Evolutionary conservation across 2,797 vertebrate species (phyloP), one percentile per base, ranked within the genome.

Genomic region (Sebastes hopkinsi): DNA sequence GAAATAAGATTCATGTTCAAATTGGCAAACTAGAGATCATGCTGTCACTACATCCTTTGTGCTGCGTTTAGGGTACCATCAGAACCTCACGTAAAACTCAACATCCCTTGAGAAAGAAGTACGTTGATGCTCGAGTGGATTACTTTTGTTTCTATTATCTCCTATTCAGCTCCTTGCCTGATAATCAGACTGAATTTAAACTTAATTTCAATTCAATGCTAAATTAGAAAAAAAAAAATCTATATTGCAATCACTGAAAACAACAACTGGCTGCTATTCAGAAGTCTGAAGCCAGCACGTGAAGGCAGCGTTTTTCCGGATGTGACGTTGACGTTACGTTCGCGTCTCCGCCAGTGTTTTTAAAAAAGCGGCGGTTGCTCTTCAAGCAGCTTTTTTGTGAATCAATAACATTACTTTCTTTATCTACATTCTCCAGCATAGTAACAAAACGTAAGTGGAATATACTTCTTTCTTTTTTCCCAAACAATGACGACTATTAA

Each of bases 361-460:
- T 80, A 82, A 94, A 93, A 94, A 93, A 91, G 82, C 84, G 92
- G 90, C 91, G 88, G 92, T 87, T 81, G 76, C 42, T 27, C 18
- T n/a, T 72, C 3, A 4, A 25, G 22, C 12, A 3, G 4, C 8
- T 55, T 42, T 38, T 4, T 27, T 5, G 23, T 38, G 36, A 62
- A 34, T 22, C 4, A 8, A 12, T 14, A 36, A 10, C 5, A 18
- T 8, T 3, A 0, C 1, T 1, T 30, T 50, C 1, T 62, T 30
- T 8, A 38, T 2, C 1, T 6, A 12, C 22, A 4, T 16, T 65
- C 5, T 42, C 1, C 10, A 9, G 3, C 5, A 27, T 8, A n/a
- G 3, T 6, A 59, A 38, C 3, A 11, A 42, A 36, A 23, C 27
- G 80, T 85, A 81, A 77, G 89, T 82, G 6, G 7, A 4, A 0